Conservation (phyloP, 2,113 vertebrate genomes). For the Leptobrachium ailaonicum region DNA sequence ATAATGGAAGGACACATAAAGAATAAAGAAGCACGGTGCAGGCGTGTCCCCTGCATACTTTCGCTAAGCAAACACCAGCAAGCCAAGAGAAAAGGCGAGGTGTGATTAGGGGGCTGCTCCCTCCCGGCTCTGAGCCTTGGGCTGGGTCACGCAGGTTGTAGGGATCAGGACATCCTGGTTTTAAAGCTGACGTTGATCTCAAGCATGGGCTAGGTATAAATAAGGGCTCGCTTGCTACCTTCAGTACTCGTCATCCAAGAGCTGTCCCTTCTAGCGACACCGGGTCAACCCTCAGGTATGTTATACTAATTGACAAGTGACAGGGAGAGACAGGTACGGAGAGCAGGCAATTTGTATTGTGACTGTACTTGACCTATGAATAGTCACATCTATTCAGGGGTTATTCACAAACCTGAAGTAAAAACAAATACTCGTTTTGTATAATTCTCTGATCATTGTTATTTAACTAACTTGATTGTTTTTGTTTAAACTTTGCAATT, state of each 20-base stretch:
- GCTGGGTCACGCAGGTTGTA: constrained; percentile 29
- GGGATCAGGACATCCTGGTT: constrained; percentile 50
- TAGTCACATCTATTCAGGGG: too few species aligned
- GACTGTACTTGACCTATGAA: too few species aligned
- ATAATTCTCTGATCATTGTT: too few species aligned
- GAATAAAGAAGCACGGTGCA: constrained; percentile 6
- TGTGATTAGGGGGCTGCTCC: constrained; percentile 39
- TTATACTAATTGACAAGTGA: background rate
- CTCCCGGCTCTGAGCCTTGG: constrained; percentile 26
- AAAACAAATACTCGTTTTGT: too few species aligned
- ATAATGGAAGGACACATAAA: constrained; percentile 46
- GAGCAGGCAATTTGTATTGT: too few species aligned
- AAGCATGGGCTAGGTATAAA: constrained; percentile 32
- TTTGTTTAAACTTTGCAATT: too few species aligned
- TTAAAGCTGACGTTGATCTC: constrained; percentile 47
- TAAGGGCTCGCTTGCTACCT: background rate
- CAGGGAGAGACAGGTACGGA: too few species aligned
- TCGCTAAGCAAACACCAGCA: constrained; percentile 35
- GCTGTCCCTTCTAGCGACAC: constrained; percentile 11
- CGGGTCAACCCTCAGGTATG: constrained; percentile 14
- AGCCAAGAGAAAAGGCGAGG: constrained; percentile 28
- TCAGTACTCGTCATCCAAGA: background rate
- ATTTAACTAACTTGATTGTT: too few species aligned
- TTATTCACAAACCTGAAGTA: too few species aligned
- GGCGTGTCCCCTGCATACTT: constrained; percentile 45